Percentiles rank a stretch among this genome's conserved stretches.
These are phyloP conservation scores for Cassiopea andromeda DNA, from an alignment of 30 jellyfish, hydroid and myxozoan species.

Conservation along the genomic window DNA sequence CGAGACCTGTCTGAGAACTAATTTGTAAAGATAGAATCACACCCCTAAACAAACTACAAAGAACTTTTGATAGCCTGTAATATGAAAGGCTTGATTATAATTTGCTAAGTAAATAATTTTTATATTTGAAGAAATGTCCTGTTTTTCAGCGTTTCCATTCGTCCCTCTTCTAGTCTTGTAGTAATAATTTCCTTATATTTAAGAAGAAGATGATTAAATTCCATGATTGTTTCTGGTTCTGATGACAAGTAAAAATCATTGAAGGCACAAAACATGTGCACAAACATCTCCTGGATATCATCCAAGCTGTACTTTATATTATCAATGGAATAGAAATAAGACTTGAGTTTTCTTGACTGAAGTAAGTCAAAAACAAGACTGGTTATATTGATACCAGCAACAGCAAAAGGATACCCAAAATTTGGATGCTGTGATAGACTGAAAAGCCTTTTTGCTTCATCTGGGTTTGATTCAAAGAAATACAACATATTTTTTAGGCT, in stretches of 20 bases:
- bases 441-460: constrained; percentile 65
- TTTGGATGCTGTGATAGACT: constrained; percentile 85
- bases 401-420: constrained; percentile 90
- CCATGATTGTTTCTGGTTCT: constrained; percentile 85
- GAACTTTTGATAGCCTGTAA: not conserved
- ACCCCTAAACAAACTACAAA: not conserved
- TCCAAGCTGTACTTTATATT: constrained; percentile 21
- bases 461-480: constrained; percentile 70
- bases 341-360: constrained; percentile 70
- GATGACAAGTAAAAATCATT: constrained; percentile 60
- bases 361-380: constrained; percentile 78
- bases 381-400: constrained; percentile 82
- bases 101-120: not conserved
- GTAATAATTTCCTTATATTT: constrained; percentile 57
- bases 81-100: not conserved
- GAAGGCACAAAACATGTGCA: constrained; percentile 72
- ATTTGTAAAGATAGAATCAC: not conserved
- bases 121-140: constrained; percentile 43
- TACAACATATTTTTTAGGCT: constrained; percentile 70
- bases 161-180: constrained; percentile 48
- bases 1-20: not conserved
- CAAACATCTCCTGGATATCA: constrained; percentile 68
- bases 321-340: constrained; percentile 65
- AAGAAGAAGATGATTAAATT: constrained; percentile 53
- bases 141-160: constrained; percentile 4